Percentiles rank a stretch among this genome's conserved stretches.
Conservation (phyloP, 2,888 invertebrate genomes). For the Notocelia uddmanniana region DNA sequence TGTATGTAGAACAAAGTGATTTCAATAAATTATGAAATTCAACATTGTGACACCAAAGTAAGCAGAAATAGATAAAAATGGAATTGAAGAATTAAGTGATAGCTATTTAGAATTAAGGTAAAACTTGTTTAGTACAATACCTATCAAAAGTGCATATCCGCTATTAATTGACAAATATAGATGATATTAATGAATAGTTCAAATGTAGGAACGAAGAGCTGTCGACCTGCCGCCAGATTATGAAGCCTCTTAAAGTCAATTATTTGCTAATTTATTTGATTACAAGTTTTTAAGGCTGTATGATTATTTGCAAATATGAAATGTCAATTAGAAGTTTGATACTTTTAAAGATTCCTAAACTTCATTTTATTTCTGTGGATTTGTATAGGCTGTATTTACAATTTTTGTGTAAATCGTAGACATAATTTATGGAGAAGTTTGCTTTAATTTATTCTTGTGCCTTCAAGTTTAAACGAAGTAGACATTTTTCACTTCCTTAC, state of each 20-base stretch:
- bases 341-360: slow-evolving; percentile 14
- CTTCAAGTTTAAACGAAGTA: slow-evolving; percentile 43
- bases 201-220: background rate
- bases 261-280: slow-evolving; percentile 42
- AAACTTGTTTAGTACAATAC: slow-evolving; percentile 12
- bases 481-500: slow-evolving; percentile 17
- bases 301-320: slow-evolving; percentile 32
- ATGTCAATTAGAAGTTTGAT: slow-evolving; percentile 41
- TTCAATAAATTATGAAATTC: slow-evolving; percentile 14
- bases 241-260: slow-evolving; percentile 39
- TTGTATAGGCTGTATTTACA: slow-evolving; percentile 47
- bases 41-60: slow-evolving; percentile 37
- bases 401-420: slow-evolving; percentile 46
- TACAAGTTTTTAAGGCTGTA: slow-evolving; percentile 27
- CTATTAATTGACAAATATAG: slow-evolving; percentile 11
- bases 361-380: slow-evolving; percentile 27
- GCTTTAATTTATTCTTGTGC: slow-evolving; percentile 37
- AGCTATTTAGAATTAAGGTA: slow-evolving; percentile 35
- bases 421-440: slow-evolving; percentile 4
- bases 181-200: background rate
- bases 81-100: slow-evolving; percentile 52
- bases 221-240: slow-evolving; percentile 13
- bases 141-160: slow-evolving; percentile 37
- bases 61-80: slow-evolving; percentile 50
- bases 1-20: slow-evolving; percentile 12